Percentiles rank a stretch among this genome's conserved stretches.
These are phyloP conservation scores for Apeltes quadracus DNA, from an alignment of 2,113 vertebrate genomes.

Conservation along the genomic window DNA sequence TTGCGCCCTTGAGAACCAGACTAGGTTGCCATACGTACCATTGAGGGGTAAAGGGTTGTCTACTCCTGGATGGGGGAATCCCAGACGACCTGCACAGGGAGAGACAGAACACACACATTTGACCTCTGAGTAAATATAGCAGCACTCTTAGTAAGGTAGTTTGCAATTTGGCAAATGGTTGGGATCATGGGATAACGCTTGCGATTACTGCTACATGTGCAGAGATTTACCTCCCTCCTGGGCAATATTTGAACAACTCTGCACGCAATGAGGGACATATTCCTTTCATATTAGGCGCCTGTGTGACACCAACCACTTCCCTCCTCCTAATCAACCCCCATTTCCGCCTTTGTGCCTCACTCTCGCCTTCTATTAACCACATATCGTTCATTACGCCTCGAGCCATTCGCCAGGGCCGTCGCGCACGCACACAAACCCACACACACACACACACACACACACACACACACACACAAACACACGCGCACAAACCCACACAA, in stretches of 20 bases:
- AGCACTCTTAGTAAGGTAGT: background rate
- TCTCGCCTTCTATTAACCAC: slow-evolving; percentile 27
- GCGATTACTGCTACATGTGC: background rate
- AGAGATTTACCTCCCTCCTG: slow-evolving; percentile 10
- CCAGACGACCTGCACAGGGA: slow-evolving; percentile 84
- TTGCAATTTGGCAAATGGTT: slow-evolving; percentile 7
- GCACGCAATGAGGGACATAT: background rate
- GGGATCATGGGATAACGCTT: background rate
- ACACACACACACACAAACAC: slow-evolving; percentile 38
- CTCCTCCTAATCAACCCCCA: slow-evolving; percentile 27
- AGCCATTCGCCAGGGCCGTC: slow-evolving; percentile 39
- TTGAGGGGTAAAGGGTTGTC: slow-evolving; percentile 89
- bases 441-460: background rate
- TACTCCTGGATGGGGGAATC: slow-evolving; percentile 86
- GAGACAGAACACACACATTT: slow-evolving; percentile 59
- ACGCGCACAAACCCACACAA: slow-evolving; percentile 29
- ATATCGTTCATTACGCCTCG: slow-evolving; percentile 48
- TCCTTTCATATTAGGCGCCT: background rate
- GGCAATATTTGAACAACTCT: slow-evolving; percentile 9
- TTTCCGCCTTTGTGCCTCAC: slow-evolving; percentile 20
- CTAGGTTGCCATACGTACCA: slow-evolving; percentile 79
- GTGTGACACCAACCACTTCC: slow-evolving; percentile 14
- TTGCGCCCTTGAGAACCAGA: background rate
- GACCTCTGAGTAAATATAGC: background rate
- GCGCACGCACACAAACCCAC: background rate